Conservation (phyloP, 2,888 invertebrate species). For the Trachelus iudaicus region DNA sequence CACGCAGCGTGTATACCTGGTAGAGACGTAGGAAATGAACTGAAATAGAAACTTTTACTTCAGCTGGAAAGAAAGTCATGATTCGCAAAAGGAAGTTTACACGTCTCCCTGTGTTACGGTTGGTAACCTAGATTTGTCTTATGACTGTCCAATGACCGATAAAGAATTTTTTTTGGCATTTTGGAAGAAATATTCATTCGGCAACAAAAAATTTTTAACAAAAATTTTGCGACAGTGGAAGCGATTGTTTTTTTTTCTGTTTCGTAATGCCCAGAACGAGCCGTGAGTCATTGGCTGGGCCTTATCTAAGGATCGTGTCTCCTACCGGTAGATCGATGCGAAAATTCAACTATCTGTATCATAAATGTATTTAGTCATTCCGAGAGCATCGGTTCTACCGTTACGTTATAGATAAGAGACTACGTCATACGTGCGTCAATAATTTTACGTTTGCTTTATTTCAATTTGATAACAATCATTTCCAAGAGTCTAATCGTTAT, state of each 20-base stretch:
- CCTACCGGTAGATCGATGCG: background rate
- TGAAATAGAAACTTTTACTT: constrained; percentile 30
- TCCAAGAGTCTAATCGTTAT: background rate
- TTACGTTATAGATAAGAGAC: background rate
- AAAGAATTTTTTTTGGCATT: background rate
- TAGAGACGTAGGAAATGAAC: background rate
- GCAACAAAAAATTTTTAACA: no score
- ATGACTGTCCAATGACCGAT: background rate
- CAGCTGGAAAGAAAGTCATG: constrained; percentile 29
- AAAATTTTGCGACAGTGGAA: no score
- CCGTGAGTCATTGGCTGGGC: background rate
- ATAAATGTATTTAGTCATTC: background rate
- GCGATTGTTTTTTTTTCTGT: background rate
- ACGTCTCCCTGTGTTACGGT: constrained; percentile 12
- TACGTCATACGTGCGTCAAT: background rate
- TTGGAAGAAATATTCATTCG: no score
- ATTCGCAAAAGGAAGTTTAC: constrained; percentile 33
- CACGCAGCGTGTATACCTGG: background rate
- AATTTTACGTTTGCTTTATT: background rate
- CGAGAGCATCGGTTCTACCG: background rate
- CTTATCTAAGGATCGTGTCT: background rate
- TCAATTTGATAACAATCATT: background rate
- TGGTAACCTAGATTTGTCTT: constrained; percentile 26
- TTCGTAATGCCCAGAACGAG: background rate
- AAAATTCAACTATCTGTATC: background rate